These are phyloP conservation scores for Indri indri DNA, from an alignment of 2,113 vertebrate species.

Conservation along the genomic window DNA sequence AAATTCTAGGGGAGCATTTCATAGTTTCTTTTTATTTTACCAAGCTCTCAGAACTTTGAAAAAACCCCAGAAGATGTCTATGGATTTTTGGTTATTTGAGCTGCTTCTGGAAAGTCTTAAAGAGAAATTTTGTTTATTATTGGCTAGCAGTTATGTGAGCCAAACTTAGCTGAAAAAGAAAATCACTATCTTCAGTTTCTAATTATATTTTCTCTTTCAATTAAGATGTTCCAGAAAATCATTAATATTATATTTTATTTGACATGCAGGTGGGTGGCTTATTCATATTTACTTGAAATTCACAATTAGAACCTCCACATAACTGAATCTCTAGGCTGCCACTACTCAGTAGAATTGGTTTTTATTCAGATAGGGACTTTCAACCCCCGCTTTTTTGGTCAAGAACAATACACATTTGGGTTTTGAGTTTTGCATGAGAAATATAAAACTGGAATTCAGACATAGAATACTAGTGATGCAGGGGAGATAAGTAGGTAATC, in stretches of 20 bases:
- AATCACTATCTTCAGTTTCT: neutral
- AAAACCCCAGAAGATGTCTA: neutral
- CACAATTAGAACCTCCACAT: neutral
- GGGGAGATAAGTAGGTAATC: slow-evolving; percentile 30
- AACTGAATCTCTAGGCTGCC: slow-evolving; percentile 5
- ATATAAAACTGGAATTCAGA: slow-evolving; percentile 33
- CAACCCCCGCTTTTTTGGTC: neutral
- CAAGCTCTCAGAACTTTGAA: neutral
- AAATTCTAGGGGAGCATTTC: neutral
- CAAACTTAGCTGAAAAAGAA: slow-evolving; percentile 5
- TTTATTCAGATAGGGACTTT: slow-evolving; percentile 29
- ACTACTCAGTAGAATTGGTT: neutral
- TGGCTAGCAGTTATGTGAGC: neutral
- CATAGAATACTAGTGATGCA: neutral
- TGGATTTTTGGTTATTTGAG: neutral
- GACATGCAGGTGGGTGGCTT: neutral
- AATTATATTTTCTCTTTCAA: slow-evolving; percentile 48
- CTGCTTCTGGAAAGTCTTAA: neutral
- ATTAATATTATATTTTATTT: slow-evolving; percentile 17
- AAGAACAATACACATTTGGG: neutral
- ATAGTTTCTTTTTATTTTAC: slow-evolving; percentile 12
- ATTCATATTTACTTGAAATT: slow-evolving; percentile 49
- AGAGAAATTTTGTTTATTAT: neutral
- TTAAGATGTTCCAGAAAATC: slow-evolving; percentile 7
- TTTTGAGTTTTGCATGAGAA: slow-evolving; percentile 27